A percentile compares a stretch with the other conserved stretches of the same genome.
These are phyloP conservation scores for Rhorus exstirpatorius DNA, from an alignment of 2,888 invertebrate genomes.

Conservation along the genomic window DNA sequence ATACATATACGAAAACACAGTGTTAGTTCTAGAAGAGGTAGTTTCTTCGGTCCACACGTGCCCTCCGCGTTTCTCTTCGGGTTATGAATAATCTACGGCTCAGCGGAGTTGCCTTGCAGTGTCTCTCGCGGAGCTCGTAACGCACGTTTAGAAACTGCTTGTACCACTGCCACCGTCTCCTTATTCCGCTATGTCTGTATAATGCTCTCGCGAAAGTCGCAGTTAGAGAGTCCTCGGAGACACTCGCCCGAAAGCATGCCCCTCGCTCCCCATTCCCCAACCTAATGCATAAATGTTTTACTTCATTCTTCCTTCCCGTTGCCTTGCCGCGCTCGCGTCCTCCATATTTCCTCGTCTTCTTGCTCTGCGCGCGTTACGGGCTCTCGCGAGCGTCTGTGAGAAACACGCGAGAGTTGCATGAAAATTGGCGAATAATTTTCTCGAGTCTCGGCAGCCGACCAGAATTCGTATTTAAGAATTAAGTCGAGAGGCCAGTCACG, in stretches of 20 bases:
- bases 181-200: too few relatives aligned
- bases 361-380: background rate
- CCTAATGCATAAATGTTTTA: conserved; percentile 53
- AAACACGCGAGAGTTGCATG: conserved; percentile 16
- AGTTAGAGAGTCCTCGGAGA: conserved; percentile 26
- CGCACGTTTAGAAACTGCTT: conserved; percentile 57
- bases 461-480: background rate
- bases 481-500: background rate
- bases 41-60: background rate
- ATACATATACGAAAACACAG: too few relatives aligned
- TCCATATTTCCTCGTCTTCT: background rate
- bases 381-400: background rate
- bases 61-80: background rate
- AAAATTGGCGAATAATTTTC: conserved; percentile 58
- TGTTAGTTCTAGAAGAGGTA: background rate
- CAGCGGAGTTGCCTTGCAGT: conserved; percentile 57
- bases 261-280: background rate
- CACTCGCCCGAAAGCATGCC: conserved; percentile 9
- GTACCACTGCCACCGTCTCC: too few relatives aligned
- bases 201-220: conserved; percentile 36
- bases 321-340: background rate
- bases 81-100: conserved; percentile 61
- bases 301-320: conserved; percentile 63
- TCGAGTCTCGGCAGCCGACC: background rate
- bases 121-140: conserved; percentile 54